phyloP scores from a whole-genome alignment of 1,140 invertebrate species.

The Dufourea novaeangliae region DNA sequence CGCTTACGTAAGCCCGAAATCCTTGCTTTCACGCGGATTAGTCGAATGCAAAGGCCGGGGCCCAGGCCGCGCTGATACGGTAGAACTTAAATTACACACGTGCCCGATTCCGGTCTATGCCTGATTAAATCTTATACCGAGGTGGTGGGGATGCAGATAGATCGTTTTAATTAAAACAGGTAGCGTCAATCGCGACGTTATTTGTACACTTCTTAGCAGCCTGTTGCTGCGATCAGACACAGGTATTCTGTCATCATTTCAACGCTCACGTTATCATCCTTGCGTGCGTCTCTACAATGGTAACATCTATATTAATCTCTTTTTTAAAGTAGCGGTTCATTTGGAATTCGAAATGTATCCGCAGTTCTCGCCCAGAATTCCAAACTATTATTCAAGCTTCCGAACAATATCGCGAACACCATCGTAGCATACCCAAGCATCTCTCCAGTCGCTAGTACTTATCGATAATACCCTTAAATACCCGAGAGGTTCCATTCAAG shows the following conservation, averaged over 20 bases:
- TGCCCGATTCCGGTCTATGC: conserved; percentile 56
- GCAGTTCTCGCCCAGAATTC: conserved; percentile 42
- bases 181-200: conserved; percentile 15
- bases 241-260: neutral
- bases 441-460: conserved; percentile 56
- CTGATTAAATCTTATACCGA: conserved; percentile 66
- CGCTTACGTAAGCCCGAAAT: conserved; percentile 65
- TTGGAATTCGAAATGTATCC: conserved; percentile 52
- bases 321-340: neutral
- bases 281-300: neutral
- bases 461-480: conserved; percentile 55
- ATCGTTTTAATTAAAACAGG: conserved; percentile 69
- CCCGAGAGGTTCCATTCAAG: conserved; percentile 35
- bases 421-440: conserved; percentile 53
- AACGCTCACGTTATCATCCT: neutral
- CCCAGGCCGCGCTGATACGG: conserved; percentile 47
- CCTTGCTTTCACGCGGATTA: conserved; percentile 66
- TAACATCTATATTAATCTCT: neutral
- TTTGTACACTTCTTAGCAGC: conserved; percentile 3
- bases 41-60: conserved; percentile 58
- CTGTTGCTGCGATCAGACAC: conserved; percentile 21
- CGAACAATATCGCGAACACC: conserved; percentile 57
- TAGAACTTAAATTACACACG: conserved; percentile 70
- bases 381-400: conserved; percentile 52
- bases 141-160: conserved; percentile 51